These are phyloP conservation scores for Sebastes baramenuke DNA, from an alignment of 2,797 vertebrate genomes.

Conservation along the genomic window DNA sequence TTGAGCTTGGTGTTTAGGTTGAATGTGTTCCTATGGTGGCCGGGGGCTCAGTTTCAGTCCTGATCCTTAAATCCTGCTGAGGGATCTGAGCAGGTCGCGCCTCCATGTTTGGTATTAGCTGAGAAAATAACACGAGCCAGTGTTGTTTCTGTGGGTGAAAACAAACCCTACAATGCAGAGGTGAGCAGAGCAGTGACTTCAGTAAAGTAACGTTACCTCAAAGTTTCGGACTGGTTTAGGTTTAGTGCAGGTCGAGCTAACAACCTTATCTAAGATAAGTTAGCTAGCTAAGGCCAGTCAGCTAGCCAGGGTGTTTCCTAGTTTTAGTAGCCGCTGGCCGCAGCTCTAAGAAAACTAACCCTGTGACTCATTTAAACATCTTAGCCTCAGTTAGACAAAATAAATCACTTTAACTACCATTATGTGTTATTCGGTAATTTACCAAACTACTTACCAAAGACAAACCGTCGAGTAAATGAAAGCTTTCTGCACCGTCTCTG, in stretches of 20 bases:
- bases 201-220: accelerated
- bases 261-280: neutral
- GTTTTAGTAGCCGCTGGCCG: neutral
- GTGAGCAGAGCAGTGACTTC: accelerated
- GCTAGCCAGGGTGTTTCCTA: neutral
- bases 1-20: neutral
- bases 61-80: neutral
- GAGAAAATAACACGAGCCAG: neutral
- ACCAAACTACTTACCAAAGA: slow-evolving; percentile 33
- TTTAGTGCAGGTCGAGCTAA: neutral
- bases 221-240: neutral
- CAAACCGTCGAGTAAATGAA: neutral
- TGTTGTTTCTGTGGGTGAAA: accelerated
- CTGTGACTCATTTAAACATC: neutral
- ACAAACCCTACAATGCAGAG: accelerated
- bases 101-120: slow-evolving; percentile 45
- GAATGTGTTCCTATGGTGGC: neutral
- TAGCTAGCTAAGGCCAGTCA: neutral
- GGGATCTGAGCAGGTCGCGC: neutral
- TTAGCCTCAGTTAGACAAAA: neutral
- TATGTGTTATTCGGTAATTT: accelerated
- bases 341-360: neutral
- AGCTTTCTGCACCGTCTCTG: neutral
- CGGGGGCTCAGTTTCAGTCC: neutral
- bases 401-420: accelerated